Evolutionary conservation across 2,113 vertebrate genomes (phyloP).

Genomic region (Chaenocephalus aceratus): DNA sequence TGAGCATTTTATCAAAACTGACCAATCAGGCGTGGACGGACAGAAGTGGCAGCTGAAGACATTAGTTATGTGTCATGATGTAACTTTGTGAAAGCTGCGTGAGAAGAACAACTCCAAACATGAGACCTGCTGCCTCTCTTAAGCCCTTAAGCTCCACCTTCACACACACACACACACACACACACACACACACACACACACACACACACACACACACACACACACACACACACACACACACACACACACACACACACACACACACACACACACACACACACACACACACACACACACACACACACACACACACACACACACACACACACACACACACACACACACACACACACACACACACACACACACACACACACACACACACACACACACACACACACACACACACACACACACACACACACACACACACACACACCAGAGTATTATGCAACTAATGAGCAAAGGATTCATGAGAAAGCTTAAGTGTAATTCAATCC

Average conservation of each 20-base stretch:
- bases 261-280: too few species aligned
- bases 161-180: neutral
- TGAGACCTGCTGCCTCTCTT: neutral
- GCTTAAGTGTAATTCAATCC: conserved; percentile 12
- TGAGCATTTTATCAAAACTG: too few species aligned
- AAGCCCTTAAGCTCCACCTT: neutral
- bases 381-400: neutral
- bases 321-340: neutral
- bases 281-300: too few species aligned
- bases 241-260: too few species aligned
- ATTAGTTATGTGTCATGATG: conserved; percentile 28
- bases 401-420: neutral
- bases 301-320: too few species aligned
- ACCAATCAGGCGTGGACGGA: neutral
- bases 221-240: too few species aligned
- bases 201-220: too few species aligned
- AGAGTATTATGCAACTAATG: conserved; percentile 33
- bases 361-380: neutral
- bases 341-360: neutral
- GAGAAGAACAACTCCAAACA: neutral
- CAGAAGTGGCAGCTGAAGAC: neutral
- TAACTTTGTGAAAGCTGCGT: neutral
- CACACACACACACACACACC: neutral
- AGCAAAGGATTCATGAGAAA: conserved; percentile 10
- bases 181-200: neutral